Conservation (phyloP, 1,140 invertebrate genomes). For the Plectus sambesii region DNA sequence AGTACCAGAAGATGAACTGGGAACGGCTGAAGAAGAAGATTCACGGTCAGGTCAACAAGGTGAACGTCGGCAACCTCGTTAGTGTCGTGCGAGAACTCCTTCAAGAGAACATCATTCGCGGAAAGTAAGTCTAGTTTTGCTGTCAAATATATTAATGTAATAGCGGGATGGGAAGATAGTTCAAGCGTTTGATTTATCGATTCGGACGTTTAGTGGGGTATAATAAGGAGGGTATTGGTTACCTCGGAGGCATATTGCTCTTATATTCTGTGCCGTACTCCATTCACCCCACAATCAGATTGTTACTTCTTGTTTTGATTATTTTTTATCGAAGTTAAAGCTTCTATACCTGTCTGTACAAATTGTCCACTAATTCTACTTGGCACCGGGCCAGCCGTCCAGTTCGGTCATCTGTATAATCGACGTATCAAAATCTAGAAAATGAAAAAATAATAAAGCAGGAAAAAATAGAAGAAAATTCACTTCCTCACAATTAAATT, state of each 20-base stretch:
- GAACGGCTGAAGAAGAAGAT: slow-evolving; percentile 98
- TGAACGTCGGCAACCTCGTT: slow-evolving; percentile 86
- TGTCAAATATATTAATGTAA: slow-evolving; percentile 90
- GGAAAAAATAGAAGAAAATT: not conserved
- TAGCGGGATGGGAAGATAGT: slow-evolving; percentile 81
- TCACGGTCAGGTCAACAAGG: slow-evolving; percentile 93
- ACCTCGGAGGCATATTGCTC: no score
- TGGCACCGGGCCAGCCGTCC: no score
- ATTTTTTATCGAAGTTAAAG: slow-evolving; percentile 7
- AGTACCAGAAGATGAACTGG: slow-evolving; percentile 93
- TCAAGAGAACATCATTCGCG: slow-evolving; percentile 86
- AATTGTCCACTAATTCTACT: not conserved
- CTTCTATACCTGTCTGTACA: slow-evolving; percentile 10
- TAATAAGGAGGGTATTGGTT: no score
- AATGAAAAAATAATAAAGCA: not conserved
- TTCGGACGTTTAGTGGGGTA: slow-evolving; percentile 7
- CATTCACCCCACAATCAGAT: no score
- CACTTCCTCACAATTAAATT: no score
- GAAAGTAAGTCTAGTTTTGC: slow-evolving; percentile 55
- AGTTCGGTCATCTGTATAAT: no score
- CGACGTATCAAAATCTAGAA: no score
- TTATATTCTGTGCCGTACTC: no score
- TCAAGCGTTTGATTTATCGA: slow-evolving; percentile 57
- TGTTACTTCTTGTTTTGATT: no score
- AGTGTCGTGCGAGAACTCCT: slow-evolving; percentile 81